Percentiles rank a stretch among this genome's conserved stretches.
These are phyloP conservation scores for Coelopa pilipes DNA, from an alignment of 2,888 invertebrate genomes.

Conservation along the genomic window DNA sequence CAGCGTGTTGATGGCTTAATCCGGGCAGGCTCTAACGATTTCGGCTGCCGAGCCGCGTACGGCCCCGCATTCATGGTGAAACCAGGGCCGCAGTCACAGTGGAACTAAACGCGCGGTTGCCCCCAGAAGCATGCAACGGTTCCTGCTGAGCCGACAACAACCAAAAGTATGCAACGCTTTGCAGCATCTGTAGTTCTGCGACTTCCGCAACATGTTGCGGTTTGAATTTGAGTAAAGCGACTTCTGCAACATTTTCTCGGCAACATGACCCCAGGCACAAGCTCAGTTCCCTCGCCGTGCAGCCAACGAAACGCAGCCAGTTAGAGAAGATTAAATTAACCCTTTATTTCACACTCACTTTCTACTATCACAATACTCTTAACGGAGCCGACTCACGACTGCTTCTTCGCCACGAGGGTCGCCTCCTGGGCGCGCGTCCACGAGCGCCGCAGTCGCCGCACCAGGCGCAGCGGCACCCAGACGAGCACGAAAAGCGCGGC, in stretches of 20 bases:
- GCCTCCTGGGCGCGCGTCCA: not conserved
- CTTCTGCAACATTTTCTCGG: not conserved
- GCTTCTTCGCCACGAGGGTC: not conserved
- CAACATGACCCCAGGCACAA: too few relatives aligned
- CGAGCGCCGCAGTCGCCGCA: slow-evolving; percentile 29
- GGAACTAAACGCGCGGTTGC: too few relatives aligned
- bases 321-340: not conserved
- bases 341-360: not conserved
- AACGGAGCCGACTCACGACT: not conserved
- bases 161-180: slow-evolving; percentile 9
- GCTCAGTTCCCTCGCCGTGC: too few relatives aligned
- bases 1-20: not conserved
- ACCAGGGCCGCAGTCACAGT: too few relatives aligned
- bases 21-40: too few relatives aligned
- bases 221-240: too few relatives aligned
- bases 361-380: not conserved
- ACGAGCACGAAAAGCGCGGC: slow-evolving; percentile 57
- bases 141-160: not conserved
- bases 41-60: too few relatives aligned
- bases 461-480: slow-evolving; percentile 48
- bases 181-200: too few relatives aligned
- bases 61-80: too few relatives aligned
- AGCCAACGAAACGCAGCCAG: not conserved
- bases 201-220: not conserved
- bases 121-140: not conserved